A percentile compares a stretch with the other conserved stretches of the same genome.
phyloP scores from a whole-genome alignment of 2,113 vertebrate species.

The Oreamnos americanus region DNA sequence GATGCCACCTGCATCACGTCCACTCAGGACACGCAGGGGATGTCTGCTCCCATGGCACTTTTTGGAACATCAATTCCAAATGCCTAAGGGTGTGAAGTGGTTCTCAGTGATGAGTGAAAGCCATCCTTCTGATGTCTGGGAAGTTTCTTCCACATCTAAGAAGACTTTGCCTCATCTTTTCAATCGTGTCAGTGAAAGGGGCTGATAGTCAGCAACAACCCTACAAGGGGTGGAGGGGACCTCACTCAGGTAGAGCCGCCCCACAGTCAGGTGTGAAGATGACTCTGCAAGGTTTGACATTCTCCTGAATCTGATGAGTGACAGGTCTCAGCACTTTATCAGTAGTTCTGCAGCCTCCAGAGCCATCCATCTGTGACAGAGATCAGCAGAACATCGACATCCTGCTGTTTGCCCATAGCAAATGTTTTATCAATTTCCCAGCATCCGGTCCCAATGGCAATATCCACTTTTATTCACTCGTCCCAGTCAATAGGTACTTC shows the following conservation, averaged over 20 bases:
- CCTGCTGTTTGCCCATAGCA: not conserved
- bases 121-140: not conserved
- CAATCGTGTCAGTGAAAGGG: accelerated
- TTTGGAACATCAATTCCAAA: not conserved
- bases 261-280: not conserved
- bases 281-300: not conserved
- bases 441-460: not conserved
- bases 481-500: not conserved
- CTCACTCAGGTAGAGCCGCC: not conserved
- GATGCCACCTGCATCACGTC: accelerated
- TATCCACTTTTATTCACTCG: too few species aligned
- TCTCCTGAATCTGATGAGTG: not conserved
- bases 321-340: not conserved
- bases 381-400: accelerated
- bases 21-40: accelerated
- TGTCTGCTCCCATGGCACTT: accelerated
- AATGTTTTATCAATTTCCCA: not conserved
- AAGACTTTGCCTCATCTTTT: accelerated
- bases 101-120: accelerated
- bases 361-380: not conserved
- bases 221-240: too few species aligned
- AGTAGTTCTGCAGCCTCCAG: not conserved
- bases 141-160: not conserved
- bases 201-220: not conserved
- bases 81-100: accelerated